A percentile compares a stretch with the other conserved stretches of the same genome.
phyloP scores from a whole-genome alignment of 2,888 invertebrate genomes.

The Lymantria monacha region DNA sequence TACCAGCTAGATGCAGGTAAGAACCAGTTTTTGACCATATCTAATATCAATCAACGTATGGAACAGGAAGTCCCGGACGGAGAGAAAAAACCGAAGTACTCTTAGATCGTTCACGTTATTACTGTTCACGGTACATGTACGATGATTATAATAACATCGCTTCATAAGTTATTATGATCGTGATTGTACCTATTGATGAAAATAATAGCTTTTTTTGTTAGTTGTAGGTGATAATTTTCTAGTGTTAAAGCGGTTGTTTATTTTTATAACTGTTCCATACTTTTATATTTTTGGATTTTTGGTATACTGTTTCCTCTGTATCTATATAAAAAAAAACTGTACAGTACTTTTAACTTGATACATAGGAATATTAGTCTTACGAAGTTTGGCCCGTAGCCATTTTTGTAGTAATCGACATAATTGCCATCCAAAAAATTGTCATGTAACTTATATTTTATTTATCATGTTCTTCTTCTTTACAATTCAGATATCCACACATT shows the following conservation, averaged over 20 bases:
- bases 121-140: constrained; percentile 38
- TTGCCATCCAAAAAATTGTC: too few species aligned
- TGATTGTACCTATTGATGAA: constrained; percentile 21
- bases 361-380: too few species aligned
- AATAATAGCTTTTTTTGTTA: constrained; percentile 17
- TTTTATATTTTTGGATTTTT: too few species aligned
- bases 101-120: constrained; percentile 8
- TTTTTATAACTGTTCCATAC: neutral
- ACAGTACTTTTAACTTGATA: too few species aligned
- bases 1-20: constrained; percentile 41
- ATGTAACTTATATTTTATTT: too few species aligned
- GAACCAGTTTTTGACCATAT: constrained; percentile 47
- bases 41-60: constrained; percentile 49
- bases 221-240: constrained; percentile 6
- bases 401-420: too few species aligned
- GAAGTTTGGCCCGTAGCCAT: too few species aligned
- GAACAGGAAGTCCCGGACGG: constrained; percentile 50
- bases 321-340: too few species aligned
- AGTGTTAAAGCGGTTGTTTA: neutral
- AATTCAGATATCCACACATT: too few species aligned
- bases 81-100: constrained; percentile 35
- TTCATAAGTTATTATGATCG: constrained; percentile 16
- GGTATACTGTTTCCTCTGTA: too few species aligned
- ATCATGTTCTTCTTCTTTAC: too few species aligned
- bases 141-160: constrained; percentile 31